Evolutionary conservation across 1,140 invertebrate species (phyloP).

Genomic region (Bombus sylvicola): DNA sequence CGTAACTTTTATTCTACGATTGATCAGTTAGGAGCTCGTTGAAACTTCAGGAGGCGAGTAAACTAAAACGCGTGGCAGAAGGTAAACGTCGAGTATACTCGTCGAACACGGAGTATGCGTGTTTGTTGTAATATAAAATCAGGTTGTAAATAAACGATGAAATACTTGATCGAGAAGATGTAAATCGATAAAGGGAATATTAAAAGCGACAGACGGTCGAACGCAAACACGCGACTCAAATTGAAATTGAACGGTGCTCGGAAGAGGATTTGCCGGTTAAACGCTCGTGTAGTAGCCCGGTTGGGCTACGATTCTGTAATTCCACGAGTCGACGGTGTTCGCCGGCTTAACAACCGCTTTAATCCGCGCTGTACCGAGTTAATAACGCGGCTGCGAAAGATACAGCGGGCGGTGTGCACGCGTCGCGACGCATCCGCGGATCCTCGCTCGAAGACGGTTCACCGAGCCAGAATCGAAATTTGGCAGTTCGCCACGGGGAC

Average conservation of each 20-base stretch:
- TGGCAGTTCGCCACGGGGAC: neutral
- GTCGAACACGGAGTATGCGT: no score
- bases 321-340: conserved; percentile 1
- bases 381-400: conserved; percentile 24
- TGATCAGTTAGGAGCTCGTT: no score
- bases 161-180: no score
- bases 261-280: neutral
- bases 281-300: neutral
- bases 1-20: no score
- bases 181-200: neutral
- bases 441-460: neutral
- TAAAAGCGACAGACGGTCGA: neutral
- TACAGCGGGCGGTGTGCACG: neutral
- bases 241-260: neutral
- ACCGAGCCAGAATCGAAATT: neutral
- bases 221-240: neutral
- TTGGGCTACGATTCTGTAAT: neutral
- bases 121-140: no score
- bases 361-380: neutral
- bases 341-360: neutral
- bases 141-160: no score
- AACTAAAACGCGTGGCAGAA: no score
- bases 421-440: neutral
- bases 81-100: no score
- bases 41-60: rapidly evolving